Base-by-base conservation (phyloP, 2,888 invertebrate species). In the Galeruca laticollis region DNA sequence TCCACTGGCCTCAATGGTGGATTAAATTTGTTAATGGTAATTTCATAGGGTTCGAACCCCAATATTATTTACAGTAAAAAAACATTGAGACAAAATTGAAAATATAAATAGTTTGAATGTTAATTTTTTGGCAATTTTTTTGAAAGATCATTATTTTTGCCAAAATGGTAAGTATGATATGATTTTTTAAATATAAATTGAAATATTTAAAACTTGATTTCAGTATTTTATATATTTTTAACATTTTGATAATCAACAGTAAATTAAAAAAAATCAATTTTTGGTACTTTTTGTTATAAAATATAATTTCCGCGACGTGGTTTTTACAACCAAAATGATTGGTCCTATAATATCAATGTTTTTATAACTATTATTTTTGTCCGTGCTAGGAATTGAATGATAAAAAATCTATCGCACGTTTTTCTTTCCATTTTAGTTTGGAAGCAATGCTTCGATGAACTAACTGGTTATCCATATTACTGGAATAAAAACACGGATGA, bases 361-460 rank as follows among this genome's bases (percentile, higher is more conserved):
- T 37, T 37, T 37, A 37, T 37, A 37, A 37, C 37, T 37, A 5
- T 47, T 47, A 18, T 18, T 9, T 47, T 18, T 18, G 2, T 15
- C 15, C 47, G 15, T 2, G 9, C 9, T 47, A 15, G 18, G 15
- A 47, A 15, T 18, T 47, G n/a, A n/a, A n/a, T n/a, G n/a, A n/a
- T n/a, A n/a, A 47, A 47, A 18, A 47, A 47, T 47, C 18, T 47
- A 47, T 47, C 47, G 1, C 8, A 9, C 2, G 6, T 0, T 9
- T 57, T 31, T 57, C 18, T 57, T 57, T 57, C 11, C n/a, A 18
- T 57, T 69, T 63, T 85, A 89, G 88, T 87, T 79, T 91, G 92
- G 92, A 88, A 91, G 86, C 89, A 90, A 81, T 90, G 90, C 78
- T 87, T 86, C 74, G 91, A 91, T 79, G 87, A 89, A 77, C 84